Percentiles rank a stretch among this genome's conserved stretches.
phyloP scores from a whole-genome alignment of 2,113 vertebrate genomes.

The Salvelinus namaycush region DNA sequence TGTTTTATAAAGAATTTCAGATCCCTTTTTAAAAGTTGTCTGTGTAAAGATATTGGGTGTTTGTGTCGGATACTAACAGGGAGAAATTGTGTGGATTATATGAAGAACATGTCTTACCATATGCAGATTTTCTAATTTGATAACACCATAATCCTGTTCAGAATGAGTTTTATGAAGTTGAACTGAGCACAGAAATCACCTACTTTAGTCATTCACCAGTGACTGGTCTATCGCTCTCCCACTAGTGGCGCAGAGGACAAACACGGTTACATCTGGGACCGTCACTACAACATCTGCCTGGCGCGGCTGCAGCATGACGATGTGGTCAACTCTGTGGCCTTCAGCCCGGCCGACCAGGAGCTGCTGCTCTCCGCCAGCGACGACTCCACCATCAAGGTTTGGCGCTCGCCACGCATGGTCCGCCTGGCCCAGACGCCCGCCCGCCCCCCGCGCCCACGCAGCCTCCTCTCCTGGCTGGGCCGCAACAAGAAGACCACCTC shows the following conservation, averaged over 20 bases:
- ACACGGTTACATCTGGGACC: conserved; percentile 97
- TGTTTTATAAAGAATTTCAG: too few species aligned
- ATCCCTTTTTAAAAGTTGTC: too few species aligned
- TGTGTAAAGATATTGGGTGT: too few species aligned
- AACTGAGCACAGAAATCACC: not conserved
- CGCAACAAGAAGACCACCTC: conserved; percentile 70
- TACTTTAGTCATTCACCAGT: not conserved
- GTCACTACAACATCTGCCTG: conserved; percentile 95
- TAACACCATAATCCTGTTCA: too few species aligned
- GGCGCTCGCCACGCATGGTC: conserved; percentile 84
- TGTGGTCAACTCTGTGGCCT: conserved; percentile 94
- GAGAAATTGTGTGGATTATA: too few species aligned
- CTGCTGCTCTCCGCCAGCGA: conserved; percentile 92
- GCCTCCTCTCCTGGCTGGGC: conserved; percentile 80
- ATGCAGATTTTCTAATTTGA: too few species aligned
- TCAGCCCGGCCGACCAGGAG: conserved; percentile 93
- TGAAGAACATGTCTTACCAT: too few species aligned
- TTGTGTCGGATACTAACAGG: too few species aligned
- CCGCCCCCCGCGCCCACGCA: conserved; percentile 52
- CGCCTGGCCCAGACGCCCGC: conserved; percentile 67
- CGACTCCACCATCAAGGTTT: conserved; percentile 91
- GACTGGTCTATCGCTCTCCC: conserved; percentile 1
- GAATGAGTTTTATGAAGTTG: too few species aligned
- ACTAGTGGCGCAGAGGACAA: conserved; percentile 91
- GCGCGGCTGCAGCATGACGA: conserved; percentile 90